A percentile compares a stretch with the other conserved stretches of the same genome.
Evolutionary conservation across 2,797 vertebrate species (phyloP).

Genomic region (Monodelphis domestica): DNA sequence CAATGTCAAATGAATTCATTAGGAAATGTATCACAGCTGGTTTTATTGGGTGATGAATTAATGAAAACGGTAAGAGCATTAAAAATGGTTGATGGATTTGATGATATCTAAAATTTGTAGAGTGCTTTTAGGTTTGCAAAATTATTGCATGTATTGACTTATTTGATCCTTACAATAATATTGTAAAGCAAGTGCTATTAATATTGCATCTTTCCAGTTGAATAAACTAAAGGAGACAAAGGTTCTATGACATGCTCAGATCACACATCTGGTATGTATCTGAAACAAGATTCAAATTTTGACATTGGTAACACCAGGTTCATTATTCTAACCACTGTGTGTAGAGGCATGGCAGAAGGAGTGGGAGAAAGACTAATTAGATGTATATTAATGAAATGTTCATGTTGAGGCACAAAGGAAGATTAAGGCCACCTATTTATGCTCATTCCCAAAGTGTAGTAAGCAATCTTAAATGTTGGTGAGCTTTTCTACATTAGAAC

Average conservation of each 20-base stretch:
- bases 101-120: neutral
- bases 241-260: neutral
- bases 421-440: neutral
- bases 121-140: neutral
- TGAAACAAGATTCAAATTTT: neutral
- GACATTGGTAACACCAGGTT: neutral
- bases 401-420: neutral
- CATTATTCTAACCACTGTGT: neutral
- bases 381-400: neutral
- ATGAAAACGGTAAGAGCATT: neutral
- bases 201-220: neutral
- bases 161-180: neutral
- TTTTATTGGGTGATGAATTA: neutral
- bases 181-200: neutral
- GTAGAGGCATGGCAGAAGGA: neutral
- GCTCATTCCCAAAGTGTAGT: neutral
- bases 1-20: neutral
- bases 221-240: neutral
- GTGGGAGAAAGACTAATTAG: neutral
- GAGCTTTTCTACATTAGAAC: neutral
- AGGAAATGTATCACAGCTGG: neutral
- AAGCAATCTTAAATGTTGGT: neutral
- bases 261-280: neutral
- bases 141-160: neutral
- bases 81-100: neutral